Evolutionary conservation across 2,113 vertebrate genomes (phyloP).

Genomic region (Lamprotornis superbus): DNA sequence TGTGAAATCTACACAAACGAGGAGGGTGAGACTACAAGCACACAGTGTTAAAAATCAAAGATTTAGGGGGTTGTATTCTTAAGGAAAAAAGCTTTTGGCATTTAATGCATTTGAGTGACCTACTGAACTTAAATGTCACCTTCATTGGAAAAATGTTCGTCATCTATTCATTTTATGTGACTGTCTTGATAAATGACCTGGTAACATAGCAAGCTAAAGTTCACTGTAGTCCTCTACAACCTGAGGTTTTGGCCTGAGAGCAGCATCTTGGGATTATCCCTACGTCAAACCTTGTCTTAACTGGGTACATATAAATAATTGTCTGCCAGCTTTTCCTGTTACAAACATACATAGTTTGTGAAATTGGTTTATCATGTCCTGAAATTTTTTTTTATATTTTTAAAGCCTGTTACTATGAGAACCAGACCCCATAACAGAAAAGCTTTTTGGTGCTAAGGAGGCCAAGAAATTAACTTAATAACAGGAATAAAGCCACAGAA

Average conservation of each 20-base stretch:
- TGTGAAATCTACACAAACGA: neutral
- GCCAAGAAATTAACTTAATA: neutral
- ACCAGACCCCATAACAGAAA: neutral
- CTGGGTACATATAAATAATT: neutral
- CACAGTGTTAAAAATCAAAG: neutral
- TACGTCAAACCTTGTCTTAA: neutral
- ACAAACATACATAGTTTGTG: neutral
- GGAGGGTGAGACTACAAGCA: neutral
- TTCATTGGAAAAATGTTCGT: neutral
- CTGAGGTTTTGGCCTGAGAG: neutral
- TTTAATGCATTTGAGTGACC: neutral
- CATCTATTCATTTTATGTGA: neutral
- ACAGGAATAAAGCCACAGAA: neutral
- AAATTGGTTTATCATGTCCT: constrained; percentile 34
- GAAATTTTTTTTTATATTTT: constrained; percentile 36
- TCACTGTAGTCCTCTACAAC: neutral
- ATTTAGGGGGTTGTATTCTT: neutral
- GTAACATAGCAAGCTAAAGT: neutral
- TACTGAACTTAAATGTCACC: neutral
- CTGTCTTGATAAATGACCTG: neutral
- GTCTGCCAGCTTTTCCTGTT: neutral
- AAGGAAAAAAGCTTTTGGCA: neutral
- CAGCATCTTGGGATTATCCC: neutral
- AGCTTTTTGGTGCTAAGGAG: neutral
- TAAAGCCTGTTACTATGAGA: constrained; percentile 30